Base-by-base conservation (phyloP, 2,888 invertebrate species). In the Trachelus tabidus region DNA sequence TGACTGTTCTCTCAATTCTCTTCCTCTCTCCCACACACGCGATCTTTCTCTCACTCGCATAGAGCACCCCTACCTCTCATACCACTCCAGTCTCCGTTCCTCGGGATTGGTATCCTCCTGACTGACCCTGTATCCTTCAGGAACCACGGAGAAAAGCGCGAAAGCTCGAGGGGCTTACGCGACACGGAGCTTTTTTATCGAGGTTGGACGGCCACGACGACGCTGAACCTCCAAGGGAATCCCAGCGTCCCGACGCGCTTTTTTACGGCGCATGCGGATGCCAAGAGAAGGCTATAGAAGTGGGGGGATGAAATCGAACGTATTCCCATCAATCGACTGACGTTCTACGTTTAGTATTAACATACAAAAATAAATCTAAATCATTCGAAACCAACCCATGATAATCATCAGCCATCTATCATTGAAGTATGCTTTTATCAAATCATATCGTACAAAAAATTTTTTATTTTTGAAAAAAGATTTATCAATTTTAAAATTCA, bases 261-360 rank as follows among this genome's bases (percentile, higher is more conserved):
- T 76, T 89, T 87, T 85, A 87, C 87, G 82, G 90, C 90, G 90
- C 89, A 89, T 90, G 90, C 90, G 89, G 88, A 81, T 56, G 23
- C 23, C 56, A 56, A 9, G 56, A 56, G 56, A 56, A 56, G 56
- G 56, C 23, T 56, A 6, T 56, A 56, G 23, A 56, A 56, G 81
- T 79, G 83, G 83, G 77, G 81, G 79, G 68, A 56, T 56, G 23
- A 56, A 56, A 23, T 56, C 56, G 56, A 56, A 56, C 23, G 56
- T 23, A 23, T 56, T 56, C 56, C 23, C 56, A 56, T 56, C 56
- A 56, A 56, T 56, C 4, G 23, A 56, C 9, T 56, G 56, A 56
- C 56, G 56, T 56, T 56, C 56, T 23, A 23, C 56, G 56, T 56
- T 23, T 40, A 6, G 56, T 56, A 56, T 23, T 23, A 23, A 23